phyloP scores from a whole-genome alignment of 2,797 vertebrate species.

The Crossoptilon crossoptilon region DNA sequence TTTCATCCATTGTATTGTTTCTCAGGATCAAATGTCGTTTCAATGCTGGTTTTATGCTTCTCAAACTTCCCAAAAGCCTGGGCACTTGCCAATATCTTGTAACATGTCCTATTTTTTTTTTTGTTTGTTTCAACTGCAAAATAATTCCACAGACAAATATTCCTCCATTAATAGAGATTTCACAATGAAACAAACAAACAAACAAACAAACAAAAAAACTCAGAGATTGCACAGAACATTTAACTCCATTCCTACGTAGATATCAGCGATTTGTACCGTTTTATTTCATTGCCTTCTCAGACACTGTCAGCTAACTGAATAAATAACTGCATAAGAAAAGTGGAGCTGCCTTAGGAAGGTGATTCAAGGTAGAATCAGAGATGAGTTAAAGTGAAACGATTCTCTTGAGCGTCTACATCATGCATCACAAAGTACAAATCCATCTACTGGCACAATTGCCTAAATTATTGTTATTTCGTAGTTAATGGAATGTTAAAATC shows the following conservation, averaged over 20 bases:
- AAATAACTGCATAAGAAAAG: background rate
- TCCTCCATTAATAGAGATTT: background rate
- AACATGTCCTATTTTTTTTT: accelerated
- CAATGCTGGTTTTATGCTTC: background rate
- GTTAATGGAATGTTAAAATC: background rate
- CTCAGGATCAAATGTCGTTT: background rate
- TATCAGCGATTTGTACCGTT: background rate
- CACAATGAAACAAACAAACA: background rate
- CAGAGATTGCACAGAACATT: background rate
- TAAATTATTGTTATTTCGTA: background rate
- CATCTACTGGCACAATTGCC: background rate
- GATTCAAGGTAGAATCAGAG: background rate
- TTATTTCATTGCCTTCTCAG: background rate
- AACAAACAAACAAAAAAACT: background rate
- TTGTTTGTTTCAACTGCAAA: background rate
- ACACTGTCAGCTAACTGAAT: background rate
- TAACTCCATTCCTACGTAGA: background rate
- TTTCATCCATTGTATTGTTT: background rate
- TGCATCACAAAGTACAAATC: background rate
- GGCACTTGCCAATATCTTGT: background rate
- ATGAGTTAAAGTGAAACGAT: background rate
- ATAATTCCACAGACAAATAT: background rate
- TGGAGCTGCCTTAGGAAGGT: background rate
- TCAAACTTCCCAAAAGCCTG: background rate
- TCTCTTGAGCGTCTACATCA: background rate